Percentiles rank a stretch among this genome's conserved stretches.
Evolutionary conservation across 2,888 invertebrate species (phyloP).

Genomic region (Laothoe populi): DNA sequence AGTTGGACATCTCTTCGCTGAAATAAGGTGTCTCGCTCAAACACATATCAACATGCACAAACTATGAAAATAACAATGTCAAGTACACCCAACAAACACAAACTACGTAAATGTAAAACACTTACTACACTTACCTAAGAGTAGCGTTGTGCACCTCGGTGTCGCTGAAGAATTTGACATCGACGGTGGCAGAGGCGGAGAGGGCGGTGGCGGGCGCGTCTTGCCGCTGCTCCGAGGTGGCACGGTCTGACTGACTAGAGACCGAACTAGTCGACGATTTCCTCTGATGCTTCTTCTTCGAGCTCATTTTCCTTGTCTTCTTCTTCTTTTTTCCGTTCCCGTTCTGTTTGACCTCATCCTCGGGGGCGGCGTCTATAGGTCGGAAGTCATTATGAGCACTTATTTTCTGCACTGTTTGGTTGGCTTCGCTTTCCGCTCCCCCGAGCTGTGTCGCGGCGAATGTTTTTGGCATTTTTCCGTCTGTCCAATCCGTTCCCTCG

Average conservation of each 20-base stretch:
- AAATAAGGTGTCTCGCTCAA: conserved; percentile 61
- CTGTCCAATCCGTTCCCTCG: conserved; percentile 79
- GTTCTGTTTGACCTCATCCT: conserved; percentile 81
- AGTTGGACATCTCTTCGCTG: conserved; percentile 83
- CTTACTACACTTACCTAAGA: conserved; percentile 81
- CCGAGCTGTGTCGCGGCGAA: conserved; percentile 84
- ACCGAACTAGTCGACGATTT: conserved; percentile 87
- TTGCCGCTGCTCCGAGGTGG: conserved; percentile 73
- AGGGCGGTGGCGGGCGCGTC: conserved; percentile 65
- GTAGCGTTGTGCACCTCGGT: conserved; percentile 91
- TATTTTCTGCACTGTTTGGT: conserved; percentile 85
- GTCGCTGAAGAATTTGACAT: conserved; percentile 94
- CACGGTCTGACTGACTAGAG: conserved; percentile 81
- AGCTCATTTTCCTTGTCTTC: conserved; percentile 90
- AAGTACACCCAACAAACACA: not conserved
- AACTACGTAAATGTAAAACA: not conserved
- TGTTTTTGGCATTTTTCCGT: conserved; percentile 79
- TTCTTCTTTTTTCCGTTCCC: conserved; percentile 89
- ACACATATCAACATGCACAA: conserved; percentile 25
- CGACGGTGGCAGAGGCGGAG: conserved; percentile 59
- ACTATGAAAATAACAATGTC: conserved; percentile 4
- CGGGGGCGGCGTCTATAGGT: conserved; percentile 79
- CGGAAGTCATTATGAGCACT: conserved; percentile 87
- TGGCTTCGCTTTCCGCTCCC: conserved; percentile 73
- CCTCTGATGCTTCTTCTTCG: conserved; percentile 92